Conservation (phyloP, 2,888 invertebrate genomes). For the Carcina quercana region DNA sequence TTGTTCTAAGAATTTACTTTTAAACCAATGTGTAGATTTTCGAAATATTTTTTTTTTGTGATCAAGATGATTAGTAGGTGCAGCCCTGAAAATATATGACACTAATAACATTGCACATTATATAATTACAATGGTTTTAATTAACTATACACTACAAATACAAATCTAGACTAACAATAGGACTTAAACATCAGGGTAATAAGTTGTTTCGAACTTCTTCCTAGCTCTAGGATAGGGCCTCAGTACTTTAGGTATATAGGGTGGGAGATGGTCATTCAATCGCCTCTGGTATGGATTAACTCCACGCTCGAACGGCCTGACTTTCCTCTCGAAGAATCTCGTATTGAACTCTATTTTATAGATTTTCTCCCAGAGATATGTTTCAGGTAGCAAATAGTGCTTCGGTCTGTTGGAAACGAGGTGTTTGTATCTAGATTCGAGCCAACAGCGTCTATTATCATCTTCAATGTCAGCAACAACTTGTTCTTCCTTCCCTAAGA, state of each 20-base stretch:
- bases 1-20: no score
- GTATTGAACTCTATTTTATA: slow-evolving; percentile 84
- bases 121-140: no score
- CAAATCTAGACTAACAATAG: slow-evolving; percentile 4
- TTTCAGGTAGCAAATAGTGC: slow-evolving; percentile 77
- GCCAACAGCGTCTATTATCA: slow-evolving; percentile 79
- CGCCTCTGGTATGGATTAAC: slow-evolving; percentile 76
- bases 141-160: slow-evolving; percentile 10
- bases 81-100: no score
- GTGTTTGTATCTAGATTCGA: slow-evolving; percentile 80
- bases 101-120: no score
- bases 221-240: slow-evolving; percentile 76
- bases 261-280: slow-evolving; percentile 78
- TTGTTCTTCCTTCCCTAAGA: slow-evolving; percentile 74
- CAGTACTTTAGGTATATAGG: slow-evolving; percentile 80
- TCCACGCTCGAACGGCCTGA: slow-evolving; percentile 80
- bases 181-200: slow-evolving; percentile 75
- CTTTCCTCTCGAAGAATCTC: slow-evolving; percentile 78
- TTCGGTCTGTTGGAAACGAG: slow-evolving; percentile 80
- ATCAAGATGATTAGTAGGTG: no score
- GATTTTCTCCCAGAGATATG: slow-evolving; percentile 87
- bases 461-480: slow-evolving; percentile 80
- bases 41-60: no score
- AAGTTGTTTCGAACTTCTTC: slow-evolving; percentile 79
- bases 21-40: no score